These are phyloP conservation scores for Phlogophora meticulosa DNA, from an alignment of 2,888 invertebrate species.

Conservation along the genomic window DNA sequence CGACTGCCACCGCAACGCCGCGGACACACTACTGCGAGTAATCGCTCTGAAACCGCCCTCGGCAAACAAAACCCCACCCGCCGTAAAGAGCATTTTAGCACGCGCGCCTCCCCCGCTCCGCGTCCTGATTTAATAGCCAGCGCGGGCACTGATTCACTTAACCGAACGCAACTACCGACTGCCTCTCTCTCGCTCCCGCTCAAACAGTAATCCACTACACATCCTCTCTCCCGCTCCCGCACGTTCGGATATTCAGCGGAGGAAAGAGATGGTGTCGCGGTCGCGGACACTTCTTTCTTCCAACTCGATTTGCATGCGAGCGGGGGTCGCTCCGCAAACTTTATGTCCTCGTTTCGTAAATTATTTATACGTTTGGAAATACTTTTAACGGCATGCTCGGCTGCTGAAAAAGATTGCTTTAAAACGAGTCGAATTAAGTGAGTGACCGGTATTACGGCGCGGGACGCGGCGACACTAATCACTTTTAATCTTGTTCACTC, in stretches of 20 bases:
- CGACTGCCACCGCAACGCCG: slow-evolving; percentile 74
- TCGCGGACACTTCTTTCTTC: slow-evolving; percentile 87
- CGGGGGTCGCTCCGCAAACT: slow-evolving; percentile 89
- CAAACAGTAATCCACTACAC: slow-evolving; percentile 68
- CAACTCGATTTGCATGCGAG: slow-evolving; percentile 90
- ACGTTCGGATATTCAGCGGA: slow-evolving; percentile 64
- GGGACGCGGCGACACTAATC: slow-evolving; percentile 77
- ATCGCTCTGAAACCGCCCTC: slow-evolving; percentile 89
- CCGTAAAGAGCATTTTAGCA: slow-evolving; percentile 90
- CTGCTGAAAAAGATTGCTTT: slow-evolving; percentile 86
- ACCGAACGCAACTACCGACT: slow-evolving; percentile 88
- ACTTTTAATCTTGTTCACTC: slow-evolving; percentile 72
- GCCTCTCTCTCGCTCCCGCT: slow-evolving; percentile 82
- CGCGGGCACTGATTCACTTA: slow-evolving; percentile 91
- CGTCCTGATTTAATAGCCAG: slow-evolving; percentile 90
- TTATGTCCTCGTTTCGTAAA: slow-evolving; percentile 91
- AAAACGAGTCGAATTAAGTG: slow-evolving; percentile 86
- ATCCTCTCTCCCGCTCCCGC: slow-evolving; percentile 70
- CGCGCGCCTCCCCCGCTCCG: slow-evolving; percentile 85
- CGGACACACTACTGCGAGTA: slow-evolving; percentile 76
- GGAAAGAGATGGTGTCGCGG: slow-evolving; percentile 83
- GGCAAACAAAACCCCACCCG: slow-evolving; percentile 90
- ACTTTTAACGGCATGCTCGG: slow-evolving; percentile 88
- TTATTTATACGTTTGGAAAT: slow-evolving; percentile 90
- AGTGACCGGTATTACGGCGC: slow-evolving; percentile 82